These are phyloP conservation scores for Labia minor DNA, from an alignment of 2,888 invertebrate species.

Conservation along the genomic window DNA sequence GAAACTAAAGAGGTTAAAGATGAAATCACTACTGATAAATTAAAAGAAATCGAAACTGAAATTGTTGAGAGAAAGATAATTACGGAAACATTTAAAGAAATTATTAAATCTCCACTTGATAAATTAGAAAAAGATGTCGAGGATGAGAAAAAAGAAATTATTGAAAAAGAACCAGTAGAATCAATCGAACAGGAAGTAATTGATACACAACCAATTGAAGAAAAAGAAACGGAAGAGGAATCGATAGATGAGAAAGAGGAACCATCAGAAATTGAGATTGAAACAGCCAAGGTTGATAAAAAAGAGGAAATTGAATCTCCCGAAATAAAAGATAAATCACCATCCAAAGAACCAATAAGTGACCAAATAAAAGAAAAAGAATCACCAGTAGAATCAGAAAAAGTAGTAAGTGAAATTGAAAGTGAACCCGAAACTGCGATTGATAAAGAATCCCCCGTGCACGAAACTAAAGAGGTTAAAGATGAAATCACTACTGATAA, in stretches of 20 bases:
- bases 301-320: neutral
- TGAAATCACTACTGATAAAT: conserved; percentile 25
- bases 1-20: conserved; percentile 21
- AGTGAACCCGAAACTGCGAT: too few relatives aligned
- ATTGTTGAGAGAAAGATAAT: neutral
- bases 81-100: too few relatives aligned
- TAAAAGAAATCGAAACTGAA: conserved; percentile 24
- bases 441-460: too few relatives aligned
- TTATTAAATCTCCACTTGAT: too few relatives aligned
- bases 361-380: neutral
- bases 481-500: neutral
- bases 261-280: conserved; percentile 14
- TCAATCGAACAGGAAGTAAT: neutral
- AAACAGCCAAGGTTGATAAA: too few relatives aligned
- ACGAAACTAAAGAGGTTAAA: too few relatives aligned
- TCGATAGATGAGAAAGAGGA: neutral
- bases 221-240: conserved; percentile 25
- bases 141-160: conserved; percentile 21
- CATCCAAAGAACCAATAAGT: too few relatives aligned
- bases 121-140: conserved; percentile 24
- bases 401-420: too few relatives aligned
- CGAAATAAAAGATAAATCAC: too few relatives aligned
- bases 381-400: neutral
- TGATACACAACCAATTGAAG: conserved; percentile 24
- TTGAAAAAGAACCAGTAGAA: neutral